phyloP scores from a whole-genome alignment of 2,888 invertebrate genomes.

The Tipula lateralis region DNA sequence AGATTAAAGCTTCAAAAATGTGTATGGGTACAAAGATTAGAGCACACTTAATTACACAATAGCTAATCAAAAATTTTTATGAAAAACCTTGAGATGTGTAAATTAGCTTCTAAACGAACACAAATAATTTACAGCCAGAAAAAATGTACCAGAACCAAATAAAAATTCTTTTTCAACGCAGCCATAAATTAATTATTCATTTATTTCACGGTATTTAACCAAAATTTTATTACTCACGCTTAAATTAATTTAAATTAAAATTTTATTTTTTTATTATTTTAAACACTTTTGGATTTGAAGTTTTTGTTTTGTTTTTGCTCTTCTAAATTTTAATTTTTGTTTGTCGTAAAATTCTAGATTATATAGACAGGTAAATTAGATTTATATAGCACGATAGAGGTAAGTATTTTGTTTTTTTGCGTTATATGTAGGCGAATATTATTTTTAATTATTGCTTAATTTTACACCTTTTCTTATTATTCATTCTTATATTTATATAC shows the following conservation, averaged over 20 bases:
- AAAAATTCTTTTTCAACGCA: neutral
- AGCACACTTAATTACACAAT: no score
- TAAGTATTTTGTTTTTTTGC: neutral
- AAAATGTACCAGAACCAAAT: neutral
- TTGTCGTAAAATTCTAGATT: neutral
- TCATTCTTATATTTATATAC: neutral
- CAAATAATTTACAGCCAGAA: neutral
- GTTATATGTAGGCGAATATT: neutral
- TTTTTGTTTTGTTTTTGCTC: neutral
- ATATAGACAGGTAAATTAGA: neutral
- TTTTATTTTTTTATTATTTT: neutral
- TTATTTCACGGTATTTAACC: conserved; percentile 1
- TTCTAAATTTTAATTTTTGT: neutral
- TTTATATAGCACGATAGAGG: neutral
- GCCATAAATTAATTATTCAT: conserved; percentile 24
- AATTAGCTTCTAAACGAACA: neutral
- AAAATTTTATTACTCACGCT: conserved; percentile 19
- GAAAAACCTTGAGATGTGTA: neutral
- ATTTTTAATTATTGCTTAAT: neutral
- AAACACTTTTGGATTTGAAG: neutral
- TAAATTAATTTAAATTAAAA: neutral
- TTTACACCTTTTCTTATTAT: neutral
- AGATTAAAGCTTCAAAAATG: no score
- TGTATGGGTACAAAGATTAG: no score
- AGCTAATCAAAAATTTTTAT: neutral